Percentiles rank a stretch among this genome's conserved stretches.
Conservation (phyloP, 1,140 invertebrate species). For the Cotesia vestalis region DNA sequence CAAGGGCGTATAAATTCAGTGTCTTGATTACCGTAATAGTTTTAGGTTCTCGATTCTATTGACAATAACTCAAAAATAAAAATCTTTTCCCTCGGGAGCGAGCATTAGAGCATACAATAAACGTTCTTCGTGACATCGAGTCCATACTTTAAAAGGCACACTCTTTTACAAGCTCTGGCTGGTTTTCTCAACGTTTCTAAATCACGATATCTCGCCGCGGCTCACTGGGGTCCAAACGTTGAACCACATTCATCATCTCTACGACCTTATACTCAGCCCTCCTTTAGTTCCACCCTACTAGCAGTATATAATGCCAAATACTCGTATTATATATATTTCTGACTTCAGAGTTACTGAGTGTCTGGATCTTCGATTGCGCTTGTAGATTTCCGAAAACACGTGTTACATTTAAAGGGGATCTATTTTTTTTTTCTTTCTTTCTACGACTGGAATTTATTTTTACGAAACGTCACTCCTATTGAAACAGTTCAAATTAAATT, state of each 20-base stretch:
- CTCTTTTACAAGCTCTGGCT: slow-evolving; percentile 16
- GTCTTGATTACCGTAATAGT: too few species aligned
- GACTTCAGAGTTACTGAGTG: neutral
- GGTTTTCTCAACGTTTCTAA: slow-evolving; percentile 21
- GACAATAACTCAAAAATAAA: too few species aligned
- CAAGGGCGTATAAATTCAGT: too few species aligned
- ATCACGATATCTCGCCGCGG: slow-evolving; percentile 37
- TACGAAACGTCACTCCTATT: too few species aligned
- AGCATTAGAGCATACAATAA: slow-evolving; percentile 15
- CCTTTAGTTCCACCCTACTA: slow-evolving; percentile 4
- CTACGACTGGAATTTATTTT: neutral
- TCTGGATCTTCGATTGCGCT: slow-evolving; percentile 5
- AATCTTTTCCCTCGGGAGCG: too few species aligned
- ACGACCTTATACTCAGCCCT: slow-evolving; percentile 6
- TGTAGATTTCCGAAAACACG: slow-evolving; percentile 20
- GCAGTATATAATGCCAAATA: too few species aligned
- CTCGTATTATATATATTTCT: neutral
- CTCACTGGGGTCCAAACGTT: slow-evolving; percentile 34
- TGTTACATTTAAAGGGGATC: slow-evolving; percentile 19
- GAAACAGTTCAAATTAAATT: too few species aligned
- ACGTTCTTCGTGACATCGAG: slow-evolving; percentile 14
- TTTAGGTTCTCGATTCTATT: too few species aligned
- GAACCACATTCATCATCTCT: slow-evolving; percentile 36
- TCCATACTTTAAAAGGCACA: slow-evolving; percentile 25
- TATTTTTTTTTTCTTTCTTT: slow-evolving; percentile 7